phyloP scores from a whole-genome alignment of 2,797 vertebrate species.

The Alauda arvensis region DNA sequence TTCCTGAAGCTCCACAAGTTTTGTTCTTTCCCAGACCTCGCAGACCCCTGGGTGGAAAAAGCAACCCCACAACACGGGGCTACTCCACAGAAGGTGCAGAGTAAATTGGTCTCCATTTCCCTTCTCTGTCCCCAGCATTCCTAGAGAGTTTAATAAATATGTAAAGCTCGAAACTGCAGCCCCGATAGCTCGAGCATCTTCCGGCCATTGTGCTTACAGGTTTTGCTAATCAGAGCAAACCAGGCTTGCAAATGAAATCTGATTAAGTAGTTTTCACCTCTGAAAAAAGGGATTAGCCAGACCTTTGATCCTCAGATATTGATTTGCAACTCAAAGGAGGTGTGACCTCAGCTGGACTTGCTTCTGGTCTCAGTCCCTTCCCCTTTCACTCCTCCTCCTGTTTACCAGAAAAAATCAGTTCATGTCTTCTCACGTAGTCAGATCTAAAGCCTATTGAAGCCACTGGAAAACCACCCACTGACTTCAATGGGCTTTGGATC shows the following conservation, averaged over 20 bases:
- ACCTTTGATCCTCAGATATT: conserved; percentile 77
- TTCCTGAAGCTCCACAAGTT: neutral
- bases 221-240: conserved; percentile 70
- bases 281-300: conserved; percentile 73
- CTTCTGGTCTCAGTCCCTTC: conserved; percentile 70
- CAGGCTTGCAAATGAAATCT: conserved; percentile 72
- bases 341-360: conserved; percentile 74
- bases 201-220: conserved; percentile 71
- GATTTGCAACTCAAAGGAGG: conserved; percentile 81
- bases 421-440: conserved; percentile 67
- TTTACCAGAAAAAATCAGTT: conserved; percentile 68
- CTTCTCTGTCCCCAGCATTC: conserved; percentile 43
- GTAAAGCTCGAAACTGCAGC: conserved; percentile 54
- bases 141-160: conserved; percentile 67
- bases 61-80: neutral
- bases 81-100: neutral
- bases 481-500: conserved; percentile 59
- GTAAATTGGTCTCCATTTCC: neutral
- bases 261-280: conserved; percentile 78
- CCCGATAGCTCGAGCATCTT: conserved; percentile 61
- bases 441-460: conserved; percentile 56
- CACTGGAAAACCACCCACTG: conserved; percentile 62
- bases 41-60: neutral
- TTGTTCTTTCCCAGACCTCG: neutral
- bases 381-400: conserved; percentile 62